Base-by-base conservation (phyloP, 1,140 invertebrate genomes). In the Ridgeia piscesae region DNA sequence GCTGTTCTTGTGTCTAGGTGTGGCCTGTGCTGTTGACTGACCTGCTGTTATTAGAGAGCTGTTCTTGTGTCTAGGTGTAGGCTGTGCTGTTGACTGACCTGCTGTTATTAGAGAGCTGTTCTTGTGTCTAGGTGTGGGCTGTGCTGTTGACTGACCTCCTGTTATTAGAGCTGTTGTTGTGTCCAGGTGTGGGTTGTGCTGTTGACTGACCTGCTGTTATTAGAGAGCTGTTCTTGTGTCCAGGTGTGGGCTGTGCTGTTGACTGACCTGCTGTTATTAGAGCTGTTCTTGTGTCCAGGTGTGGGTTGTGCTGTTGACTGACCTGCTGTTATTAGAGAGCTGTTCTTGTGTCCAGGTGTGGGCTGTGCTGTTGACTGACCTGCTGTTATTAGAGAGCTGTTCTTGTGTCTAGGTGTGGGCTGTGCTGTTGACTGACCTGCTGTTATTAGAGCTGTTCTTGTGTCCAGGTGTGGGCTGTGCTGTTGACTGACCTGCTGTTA, bases 101-200 rank as follows among this genome's bases (percentile, higher is more conserved):
- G 1, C 35, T 90, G 14, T 27, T 90, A 27, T 27, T 90, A 42
- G 42, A 42, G 4, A 42, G 11, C 11, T 42, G 42, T 42, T 42
- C 4, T n/a, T 77, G 58, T 77, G 58, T 77, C 58, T 27, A 90
- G 89, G 34, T 90, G 35, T 90, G 33, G 33, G 89, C 35, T 27
- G 89, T 90, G 89, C 35, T 90, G 89, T 31, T 90, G 89, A 90
- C 31, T 90, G 89, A 90, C 89, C 89, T 90, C 17, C 35, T 90
- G 14, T 27, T 90, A 27, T 27, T 90, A 42, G 4, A 42, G 11
- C 11, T 42, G 42, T 42, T 42, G 42, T n/a, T 77, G 58, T 77
- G 58, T 77, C 58, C n/a, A 90, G 89, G 34, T 90, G 35, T 90
- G 33, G 33, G 89, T 27, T 27, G 89, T 90, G 89, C 35, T 90